A percentile compares a stretch with the other conserved stretches of the same genome.
These are phyloP conservation scores for Montipora sp. DNA, from an alignment of 64 coral and sea anemone genomes.

Conservation along the genomic window DNA sequence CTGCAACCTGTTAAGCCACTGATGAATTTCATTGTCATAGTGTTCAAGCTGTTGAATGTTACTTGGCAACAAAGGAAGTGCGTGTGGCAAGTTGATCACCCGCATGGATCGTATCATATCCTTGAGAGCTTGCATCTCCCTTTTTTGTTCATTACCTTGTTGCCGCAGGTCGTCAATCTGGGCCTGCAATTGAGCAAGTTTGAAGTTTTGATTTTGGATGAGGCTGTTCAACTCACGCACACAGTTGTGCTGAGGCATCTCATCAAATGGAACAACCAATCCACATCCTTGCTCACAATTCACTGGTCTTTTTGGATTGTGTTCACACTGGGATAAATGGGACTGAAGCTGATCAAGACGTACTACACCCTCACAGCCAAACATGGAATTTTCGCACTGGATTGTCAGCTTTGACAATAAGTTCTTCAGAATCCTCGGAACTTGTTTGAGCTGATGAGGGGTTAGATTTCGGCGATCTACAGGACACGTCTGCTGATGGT, in stretches of 20 bases:
- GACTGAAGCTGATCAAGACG: slow-evolving; percentile 81
- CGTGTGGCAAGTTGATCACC: slow-evolving; percentile 80
- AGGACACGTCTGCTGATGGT: slow-evolving; percentile 87
- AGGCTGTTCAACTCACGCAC: slow-evolving; percentile 81
- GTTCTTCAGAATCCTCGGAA: slow-evolving; percentile 91
- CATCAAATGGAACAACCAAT: slow-evolving; percentile 92
- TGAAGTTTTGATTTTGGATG: slow-evolving; percentile 92
- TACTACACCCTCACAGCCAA: slow-evolving; percentile 85
- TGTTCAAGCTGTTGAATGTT: slow-evolving; percentile 32
- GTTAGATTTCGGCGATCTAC: slow-evolving; percentile 78
- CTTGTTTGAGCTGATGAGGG: slow-evolving; percentile 90
- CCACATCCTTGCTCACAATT: slow-evolving; percentile 91
- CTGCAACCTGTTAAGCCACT: slow-evolving; percentile 73
- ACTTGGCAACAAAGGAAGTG: slow-evolving; percentile 59
- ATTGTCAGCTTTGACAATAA: slow-evolving; percentile 85
- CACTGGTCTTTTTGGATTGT: slow-evolving; percentile 90
- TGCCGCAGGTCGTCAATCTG: slow-evolving; percentile 89
- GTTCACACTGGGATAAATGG: slow-evolving; percentile 88
- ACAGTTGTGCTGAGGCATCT: slow-evolving; percentile 89
- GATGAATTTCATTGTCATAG: slow-evolving; percentile 76
- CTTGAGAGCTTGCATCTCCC: slow-evolving; percentile 89
- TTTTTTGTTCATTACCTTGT: slow-evolving; percentile 89
- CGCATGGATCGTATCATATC: slow-evolving; percentile 92
- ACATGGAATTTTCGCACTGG: slow-evolving; percentile 82
- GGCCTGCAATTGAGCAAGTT: slow-evolving; percentile 84